Conservation (phyloP, 2,888 invertebrate species). For the Amblyjoppa fuscipennis region DNA sequence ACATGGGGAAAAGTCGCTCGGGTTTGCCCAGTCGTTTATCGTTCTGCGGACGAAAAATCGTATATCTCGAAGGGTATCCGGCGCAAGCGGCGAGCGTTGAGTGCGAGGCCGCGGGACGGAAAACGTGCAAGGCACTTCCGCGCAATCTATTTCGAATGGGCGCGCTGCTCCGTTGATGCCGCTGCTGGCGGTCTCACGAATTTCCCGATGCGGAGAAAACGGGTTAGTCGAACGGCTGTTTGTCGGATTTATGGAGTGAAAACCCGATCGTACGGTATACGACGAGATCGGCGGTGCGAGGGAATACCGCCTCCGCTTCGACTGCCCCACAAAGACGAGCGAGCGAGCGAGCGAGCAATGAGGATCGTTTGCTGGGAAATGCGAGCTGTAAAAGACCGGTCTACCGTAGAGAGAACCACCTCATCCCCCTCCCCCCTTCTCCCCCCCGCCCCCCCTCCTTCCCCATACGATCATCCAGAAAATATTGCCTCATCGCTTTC, state of each 20-base stretch:
- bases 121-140: constrained; percentile 49
- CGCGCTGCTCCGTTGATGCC: constrained; percentile 10
- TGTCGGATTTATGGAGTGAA: constrained; percentile 65
- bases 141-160: constrained; percentile 65
- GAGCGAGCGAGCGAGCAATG: constrained; percentile 59
- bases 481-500: constrained; percentile 41
- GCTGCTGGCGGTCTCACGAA: constrained; percentile 39
- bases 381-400: constrained; percentile 60
- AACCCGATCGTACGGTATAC: constrained; percentile 46
- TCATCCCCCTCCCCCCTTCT: neutral
- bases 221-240: constrained; percentile 64
- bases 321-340: constrained; percentile 21
- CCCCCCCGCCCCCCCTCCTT: too few species aligned
- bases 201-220: constrained; percentile 63
- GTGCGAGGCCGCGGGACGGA: neutral
- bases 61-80: neutral
- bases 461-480: constrained; percentile 12
- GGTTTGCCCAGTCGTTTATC: constrained; percentile 53
- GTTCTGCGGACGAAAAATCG: constrained; percentile 58
- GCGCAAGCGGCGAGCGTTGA: neutral
- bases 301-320: constrained; percentile 47
- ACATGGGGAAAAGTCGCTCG: neutral
- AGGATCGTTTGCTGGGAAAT: constrained; percentile 63
- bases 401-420: constrained; percentile 4
- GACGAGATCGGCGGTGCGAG: constrained; percentile 42